These are phyloP conservation scores for Bombus fervidus DNA, from an alignment of 1,140 invertebrate genomes.

Conservation along the genomic window DNA sequence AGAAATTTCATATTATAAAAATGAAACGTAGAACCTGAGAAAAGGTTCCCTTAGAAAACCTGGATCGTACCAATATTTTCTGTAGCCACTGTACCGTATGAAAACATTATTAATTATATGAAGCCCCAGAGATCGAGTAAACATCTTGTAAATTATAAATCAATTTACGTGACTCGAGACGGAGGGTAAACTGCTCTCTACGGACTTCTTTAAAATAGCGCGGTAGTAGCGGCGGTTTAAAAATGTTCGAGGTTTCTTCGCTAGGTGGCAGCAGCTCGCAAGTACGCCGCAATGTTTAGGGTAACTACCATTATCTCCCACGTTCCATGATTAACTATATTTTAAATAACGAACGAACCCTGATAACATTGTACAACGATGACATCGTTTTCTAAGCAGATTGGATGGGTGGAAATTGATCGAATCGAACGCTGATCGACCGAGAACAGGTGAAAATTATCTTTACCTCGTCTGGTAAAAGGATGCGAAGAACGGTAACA, in stretches of 20 bases:
- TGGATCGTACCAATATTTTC: too few species aligned
- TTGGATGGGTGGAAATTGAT: neutral
- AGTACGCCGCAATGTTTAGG: slow-evolving; percentile 10
- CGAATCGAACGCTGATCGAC: neutral
- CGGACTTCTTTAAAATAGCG: slow-evolving; percentile 2
- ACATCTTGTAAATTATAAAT: neutral
- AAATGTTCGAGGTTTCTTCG: slow-evolving; percentile 56
- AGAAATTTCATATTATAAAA: too few species aligned
- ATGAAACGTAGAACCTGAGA: too few species aligned
- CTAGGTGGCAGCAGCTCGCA: slow-evolving; percentile 66
- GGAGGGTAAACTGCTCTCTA: neutral
- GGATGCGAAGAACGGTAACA: neutral
- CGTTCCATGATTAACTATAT: slow-evolving; percentile 24
- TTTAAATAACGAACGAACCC: slow-evolving; percentile 45
- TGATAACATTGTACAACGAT: neutral
- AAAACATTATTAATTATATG: neutral
- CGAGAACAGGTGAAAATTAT: neutral
- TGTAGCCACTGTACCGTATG: neutral
- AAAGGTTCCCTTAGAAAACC: too few species aligned
- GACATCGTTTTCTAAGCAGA: neutral
- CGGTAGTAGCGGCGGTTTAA: slow-evolving; percentile 22
- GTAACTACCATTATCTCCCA: slow-evolving; percentile 30
- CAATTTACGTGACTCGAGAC: neutral
- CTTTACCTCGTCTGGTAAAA: slow-evolving; percentile 27
- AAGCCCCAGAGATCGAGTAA: neutral